phyloP scores from a whole-genome alignment of 2,888 invertebrate species.

The Netelia inedita region DNA sequence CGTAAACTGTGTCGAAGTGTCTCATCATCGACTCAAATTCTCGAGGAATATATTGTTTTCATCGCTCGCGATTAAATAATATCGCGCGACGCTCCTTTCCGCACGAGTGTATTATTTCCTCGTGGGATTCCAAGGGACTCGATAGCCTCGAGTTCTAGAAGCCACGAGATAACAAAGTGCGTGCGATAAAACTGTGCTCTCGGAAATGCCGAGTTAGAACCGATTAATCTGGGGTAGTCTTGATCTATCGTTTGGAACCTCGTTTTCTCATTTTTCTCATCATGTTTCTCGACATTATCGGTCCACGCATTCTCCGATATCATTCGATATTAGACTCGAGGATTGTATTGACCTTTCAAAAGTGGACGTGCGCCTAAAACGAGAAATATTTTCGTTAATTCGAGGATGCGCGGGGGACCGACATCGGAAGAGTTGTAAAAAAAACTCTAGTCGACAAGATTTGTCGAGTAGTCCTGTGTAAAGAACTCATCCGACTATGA shows the following conservation, averaged over 20 bases:
- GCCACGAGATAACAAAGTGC: neutral
- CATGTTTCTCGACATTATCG: too few species aligned
- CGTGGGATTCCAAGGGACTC: neutral
- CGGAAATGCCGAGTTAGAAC: neutral
- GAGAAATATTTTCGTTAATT: neutral
- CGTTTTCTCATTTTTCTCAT: too few species aligned
- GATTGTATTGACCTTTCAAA: neutral
- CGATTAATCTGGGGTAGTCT: too few species aligned
- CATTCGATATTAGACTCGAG: too few species aligned
- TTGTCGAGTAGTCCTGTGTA: neutral
- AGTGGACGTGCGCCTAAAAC: neutral
- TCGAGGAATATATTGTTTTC: neutral
- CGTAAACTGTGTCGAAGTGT: neutral
- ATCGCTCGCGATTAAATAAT: neutral
- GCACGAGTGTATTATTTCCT: neutral
- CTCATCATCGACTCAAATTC: neutral
- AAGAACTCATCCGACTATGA: conserved; percentile 37
- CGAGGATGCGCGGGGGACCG: too few species aligned
- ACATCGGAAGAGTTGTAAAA: too few species aligned
- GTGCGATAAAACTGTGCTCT: too few species aligned
- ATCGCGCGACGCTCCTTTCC: neutral
- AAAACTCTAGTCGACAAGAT: too few species aligned
- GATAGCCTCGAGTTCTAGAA: conserved; percentile 12
- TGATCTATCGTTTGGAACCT: too few species aligned
- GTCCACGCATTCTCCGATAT: too few species aligned